Evolutionary conservation across 2,888 invertebrate genomes (phyloP).

Genomic region (Ennomos fuscantarius): DNA sequence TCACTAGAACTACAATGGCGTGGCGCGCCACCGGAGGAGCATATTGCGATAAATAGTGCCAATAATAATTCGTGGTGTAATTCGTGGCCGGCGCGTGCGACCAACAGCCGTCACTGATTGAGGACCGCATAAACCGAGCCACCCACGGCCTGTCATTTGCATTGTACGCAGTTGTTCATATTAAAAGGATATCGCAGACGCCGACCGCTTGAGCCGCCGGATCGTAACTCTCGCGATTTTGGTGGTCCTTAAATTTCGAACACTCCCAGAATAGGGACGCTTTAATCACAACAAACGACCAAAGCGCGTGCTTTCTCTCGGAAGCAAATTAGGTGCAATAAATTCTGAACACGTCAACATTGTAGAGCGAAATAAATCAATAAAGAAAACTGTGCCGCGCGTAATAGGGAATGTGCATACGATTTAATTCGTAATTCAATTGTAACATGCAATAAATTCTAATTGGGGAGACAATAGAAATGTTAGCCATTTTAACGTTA

Average conservation of each 20-base stretch:
- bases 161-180: slow-evolving; percentile 54
- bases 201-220: slow-evolving; percentile 18
- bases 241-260: slow-evolving; percentile 40
- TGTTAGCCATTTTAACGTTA: slow-evolving; percentile 36
- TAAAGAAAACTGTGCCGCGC: slow-evolving; percentile 65
- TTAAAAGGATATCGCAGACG: slow-evolving; percentile 47
- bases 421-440: slow-evolving; percentile 63
- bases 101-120: slow-evolving; percentile 73
- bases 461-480: slow-evolving; percentile 57
- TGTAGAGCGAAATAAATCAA: slow-evolving; percentile 65
- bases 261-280: slow-evolving; percentile 32
- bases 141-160: slow-evolving; percentile 71
- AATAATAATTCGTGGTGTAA: slow-evolving; percentile 69
- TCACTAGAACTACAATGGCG: slow-evolving; percentile 43
- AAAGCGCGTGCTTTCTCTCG: slow-evolving; percentile 36
- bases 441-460: slow-evolving; percentile 68
- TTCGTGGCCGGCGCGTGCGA: slow-evolving; percentile 71
- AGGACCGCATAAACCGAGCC: slow-evolving; percentile 69
- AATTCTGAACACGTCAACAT: slow-evolving; percentile 48
- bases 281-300: slow-evolving; percentile 39
- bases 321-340: slow-evolving; percentile 45
- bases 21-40: slow-evolving; percentile 48
- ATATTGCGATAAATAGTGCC: slow-evolving; percentile 68
- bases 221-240: slow-evolving; percentile 34
- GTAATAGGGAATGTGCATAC: slow-evolving; percentile 56